Conservation (phyloP, 2,113 vertebrate genomes). For the Pao palembangensis region DNA sequence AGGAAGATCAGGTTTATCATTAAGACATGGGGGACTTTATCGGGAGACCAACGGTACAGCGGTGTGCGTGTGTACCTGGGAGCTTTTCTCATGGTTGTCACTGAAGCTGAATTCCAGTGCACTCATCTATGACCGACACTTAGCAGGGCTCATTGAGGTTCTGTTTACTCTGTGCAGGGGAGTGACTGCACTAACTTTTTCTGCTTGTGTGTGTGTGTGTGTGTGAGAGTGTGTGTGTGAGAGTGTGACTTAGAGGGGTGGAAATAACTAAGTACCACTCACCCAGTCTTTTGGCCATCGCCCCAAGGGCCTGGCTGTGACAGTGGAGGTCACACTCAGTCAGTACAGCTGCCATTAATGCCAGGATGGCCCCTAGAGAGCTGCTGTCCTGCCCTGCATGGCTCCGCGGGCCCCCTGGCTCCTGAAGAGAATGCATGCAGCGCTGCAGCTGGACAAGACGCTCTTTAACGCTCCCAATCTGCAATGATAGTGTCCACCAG, state of each 20-base stretch:
- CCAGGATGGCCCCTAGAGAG: slow-evolving; percentile 72
- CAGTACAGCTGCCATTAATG: slow-evolving; percentile 77
- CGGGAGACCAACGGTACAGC: too few relatives aligned
- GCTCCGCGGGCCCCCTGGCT: slow-evolving; percentile 56
- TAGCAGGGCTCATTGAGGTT: slow-evolving; percentile 47
- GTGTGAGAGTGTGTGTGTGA: slow-evolving; percentile 2
- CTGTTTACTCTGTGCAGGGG: slow-evolving; percentile 52
- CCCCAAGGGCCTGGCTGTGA: slow-evolving; percentile 72
- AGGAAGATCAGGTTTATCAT: slow-evolving; percentile 35
- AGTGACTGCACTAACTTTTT: slow-evolving; percentile 25
- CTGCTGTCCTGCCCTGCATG: slow-evolving; percentile 46
- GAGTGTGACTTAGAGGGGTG: slow-evolving; percentile 25
- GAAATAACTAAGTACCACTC: slow-evolving; percentile 40
- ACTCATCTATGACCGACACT: slow-evolving; percentile 66
- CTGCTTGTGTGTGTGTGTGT: slow-evolving; percentile 3
- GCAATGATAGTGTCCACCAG: slow-evolving; percentile 27
- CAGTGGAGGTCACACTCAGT: slow-evolving; percentile 81
- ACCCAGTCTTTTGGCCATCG: slow-evolving; percentile 74
- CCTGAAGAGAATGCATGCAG: slow-evolving; percentile 74
- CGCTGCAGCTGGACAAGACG: slow-evolving; percentile 72
- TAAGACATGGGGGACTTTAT: background rate
- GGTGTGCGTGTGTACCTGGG: slow-evolving; percentile 9
- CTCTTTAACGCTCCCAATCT: slow-evolving; percentile 63
- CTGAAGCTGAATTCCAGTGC: slow-evolving; percentile 62
- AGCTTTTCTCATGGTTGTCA: slow-evolving; percentile 30